These are phyloP conservation scores for Xiphorhynchus elegans DNA, from an alignment of 2,113 vertebrate species.

Conservation along the genomic window DNA sequence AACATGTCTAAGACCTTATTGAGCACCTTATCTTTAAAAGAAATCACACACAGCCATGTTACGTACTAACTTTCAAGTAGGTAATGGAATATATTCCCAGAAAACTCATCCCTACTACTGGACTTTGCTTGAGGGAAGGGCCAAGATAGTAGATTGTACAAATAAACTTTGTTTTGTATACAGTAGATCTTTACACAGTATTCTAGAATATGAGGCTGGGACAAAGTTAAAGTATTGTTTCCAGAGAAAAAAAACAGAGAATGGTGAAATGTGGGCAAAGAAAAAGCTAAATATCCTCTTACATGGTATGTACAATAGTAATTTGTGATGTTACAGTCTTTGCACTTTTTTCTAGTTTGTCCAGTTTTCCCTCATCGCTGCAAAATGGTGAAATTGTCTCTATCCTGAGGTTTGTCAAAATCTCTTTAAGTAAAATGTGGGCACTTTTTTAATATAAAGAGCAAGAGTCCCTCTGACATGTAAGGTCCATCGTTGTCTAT, in stretches of 20 bases:
- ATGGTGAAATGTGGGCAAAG: not conserved
- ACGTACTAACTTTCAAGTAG: not conserved
- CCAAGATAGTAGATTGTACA: not conserved
- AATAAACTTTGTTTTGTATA: not conserved
- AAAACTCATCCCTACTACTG: not conserved
- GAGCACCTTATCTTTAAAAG: not conserved
- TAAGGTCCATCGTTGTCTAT: not conserved
- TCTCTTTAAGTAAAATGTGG: not conserved
- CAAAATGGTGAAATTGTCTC: not conserved
- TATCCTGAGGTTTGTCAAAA: not conserved
- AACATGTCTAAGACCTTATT: not conserved
- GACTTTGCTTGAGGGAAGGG: not conserved
- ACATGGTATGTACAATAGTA: not conserved
- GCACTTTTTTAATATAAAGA: not conserved
- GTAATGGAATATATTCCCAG: not conserved
- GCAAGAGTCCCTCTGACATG: not conserved
- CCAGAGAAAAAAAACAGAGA: not conserved
- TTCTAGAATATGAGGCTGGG: not conserved
- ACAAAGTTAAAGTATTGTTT: not conserved
- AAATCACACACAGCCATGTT: fast-evolving
- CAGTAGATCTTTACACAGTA: not conserved
- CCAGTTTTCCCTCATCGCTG: not conserved
- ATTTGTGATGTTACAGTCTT: not conserved
- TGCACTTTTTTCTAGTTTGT: not conserved
- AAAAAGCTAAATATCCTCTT: not conserved